phyloP scores from a whole-genome alignment of 2,797 vertebrate species.

The Epinephelus coioides region DNA sequence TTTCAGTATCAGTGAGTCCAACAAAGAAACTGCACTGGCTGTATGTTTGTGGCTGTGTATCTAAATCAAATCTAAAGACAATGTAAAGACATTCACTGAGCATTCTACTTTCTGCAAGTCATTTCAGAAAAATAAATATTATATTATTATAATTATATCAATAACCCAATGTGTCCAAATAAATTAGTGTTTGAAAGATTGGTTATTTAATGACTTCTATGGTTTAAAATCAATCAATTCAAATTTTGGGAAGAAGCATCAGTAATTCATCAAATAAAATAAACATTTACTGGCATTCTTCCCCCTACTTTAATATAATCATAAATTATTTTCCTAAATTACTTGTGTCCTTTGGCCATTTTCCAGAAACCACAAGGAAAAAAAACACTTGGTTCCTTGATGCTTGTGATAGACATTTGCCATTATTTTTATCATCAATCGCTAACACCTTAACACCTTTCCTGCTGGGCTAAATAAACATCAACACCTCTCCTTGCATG shows the following conservation, averaged over 20 bases:
- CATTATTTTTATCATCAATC: conserved; percentile 26
- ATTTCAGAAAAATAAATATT: background rate
- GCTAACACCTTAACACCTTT: conserved; percentile 15
- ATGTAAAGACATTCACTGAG: background rate
- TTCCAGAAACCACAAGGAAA: background rate
- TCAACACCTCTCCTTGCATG: conserved; percentile 28
- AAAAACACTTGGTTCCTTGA: background rate
- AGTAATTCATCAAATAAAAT: background rate
- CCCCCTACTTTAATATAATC: background rate
- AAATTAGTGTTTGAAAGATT: conserved; percentile 2
- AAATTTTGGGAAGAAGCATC: background rate
- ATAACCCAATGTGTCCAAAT: conserved; percentile 10
- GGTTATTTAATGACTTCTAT: background rate
- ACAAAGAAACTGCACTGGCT: background rate
- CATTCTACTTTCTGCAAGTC: background rate
- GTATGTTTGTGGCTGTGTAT: background rate
- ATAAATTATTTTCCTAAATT: background rate
- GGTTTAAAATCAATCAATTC: background rate
- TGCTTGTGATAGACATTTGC: background rate
- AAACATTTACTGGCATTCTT: background rate
- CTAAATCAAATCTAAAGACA: background rate
- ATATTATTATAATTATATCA: conserved; percentile 18
- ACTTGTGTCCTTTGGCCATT: background rate
- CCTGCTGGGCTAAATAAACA: conserved; percentile 39
- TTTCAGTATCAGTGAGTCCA: background rate